phyloP scores from a whole-genome alignment of 2,888 invertebrate genomes.

The Drosophila maculinotata region DNA sequence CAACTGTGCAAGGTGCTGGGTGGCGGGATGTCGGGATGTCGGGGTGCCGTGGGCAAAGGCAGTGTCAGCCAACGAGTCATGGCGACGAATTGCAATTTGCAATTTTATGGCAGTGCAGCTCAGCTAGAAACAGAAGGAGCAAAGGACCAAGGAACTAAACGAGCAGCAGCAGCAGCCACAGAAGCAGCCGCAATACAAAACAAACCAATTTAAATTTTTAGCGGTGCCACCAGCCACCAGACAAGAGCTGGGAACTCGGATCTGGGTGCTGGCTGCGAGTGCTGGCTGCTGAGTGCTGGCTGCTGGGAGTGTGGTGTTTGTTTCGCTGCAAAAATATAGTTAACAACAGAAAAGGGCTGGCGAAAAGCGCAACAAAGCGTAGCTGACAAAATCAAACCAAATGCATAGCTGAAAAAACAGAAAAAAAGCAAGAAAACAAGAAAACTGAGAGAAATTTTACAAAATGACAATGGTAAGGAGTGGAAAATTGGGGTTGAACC shows the following conservation, averaged over 20 bases:
- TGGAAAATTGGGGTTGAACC: slow-evolving; percentile 29
- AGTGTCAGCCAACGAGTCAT: slow-evolving; percentile 60
- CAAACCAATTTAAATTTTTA: slow-evolving; percentile 82
- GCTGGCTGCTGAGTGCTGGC: too few species aligned
- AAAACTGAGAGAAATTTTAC: slow-evolving; percentile 42
- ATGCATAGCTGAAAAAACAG: slow-evolving; percentile 11
- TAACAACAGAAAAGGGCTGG: slow-evolving; percentile 58
- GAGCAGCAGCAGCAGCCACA: slow-evolving; percentile 40
- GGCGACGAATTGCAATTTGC: slow-evolving; percentile 80
- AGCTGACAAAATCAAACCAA: slow-evolving; percentile 76
- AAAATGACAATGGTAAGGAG: slow-evolving; percentile 55
- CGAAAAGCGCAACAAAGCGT: slow-evolving; percentile 77
- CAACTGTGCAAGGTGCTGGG: slow-evolving; percentile 8
- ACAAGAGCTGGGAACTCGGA: too few species aligned
- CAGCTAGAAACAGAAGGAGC: slow-evolving; percentile 52
- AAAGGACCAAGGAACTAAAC: slow-evolving; percentile 32
- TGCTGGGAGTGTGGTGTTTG: neutral
- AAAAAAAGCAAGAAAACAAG: slow-evolving; percentile 12
- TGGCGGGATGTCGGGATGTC: neutral
- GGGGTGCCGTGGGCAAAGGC: neutral
- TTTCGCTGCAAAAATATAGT: slow-evolving; percentile 46
- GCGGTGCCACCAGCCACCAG: too few species aligned
- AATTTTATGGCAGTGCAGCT: slow-evolving; percentile 77
- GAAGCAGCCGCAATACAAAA: slow-evolving; percentile 73
- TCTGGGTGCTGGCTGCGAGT: too few species aligned